These are phyloP conservation scores for Chrysotoxum bicinctum DNA, from an alignment of 2,888 invertebrate species.

Conservation along the genomic window DNA sequence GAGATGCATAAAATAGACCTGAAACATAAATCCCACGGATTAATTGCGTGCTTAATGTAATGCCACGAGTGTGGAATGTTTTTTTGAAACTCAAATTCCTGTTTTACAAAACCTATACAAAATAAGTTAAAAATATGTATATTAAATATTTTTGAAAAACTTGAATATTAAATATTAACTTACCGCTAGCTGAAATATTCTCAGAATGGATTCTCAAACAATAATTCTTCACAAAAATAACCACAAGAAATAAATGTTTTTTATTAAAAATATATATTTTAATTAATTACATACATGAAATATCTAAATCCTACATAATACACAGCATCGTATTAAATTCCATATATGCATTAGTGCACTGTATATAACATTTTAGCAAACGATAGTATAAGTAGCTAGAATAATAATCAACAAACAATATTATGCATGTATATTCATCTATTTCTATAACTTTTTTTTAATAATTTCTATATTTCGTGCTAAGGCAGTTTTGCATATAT, in stretches of 20 bases:
- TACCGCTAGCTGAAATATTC: not conserved
- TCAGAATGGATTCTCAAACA: not conserved
- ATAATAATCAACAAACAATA: conserved; percentile 40
- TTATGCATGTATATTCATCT: conserved; percentile 1
- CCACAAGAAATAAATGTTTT: conserved; percentile 59
- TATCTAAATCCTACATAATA: conserved; percentile 33
- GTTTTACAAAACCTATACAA: too few species aligned
- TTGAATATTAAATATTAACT: not conserved
- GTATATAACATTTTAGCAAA: conserved; percentile 48
- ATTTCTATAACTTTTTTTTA: not conserved
- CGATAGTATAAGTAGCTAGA: conserved; percentile 29
- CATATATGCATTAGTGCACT: conserved; percentile 41
- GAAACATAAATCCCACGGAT: too few species aligned
- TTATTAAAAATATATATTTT: conserved; percentile 68
- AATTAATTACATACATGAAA: conserved; percentile 51
- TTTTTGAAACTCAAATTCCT: too few species aligned
- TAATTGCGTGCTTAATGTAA: too few species aligned
- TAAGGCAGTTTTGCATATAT: conserved; percentile 71
- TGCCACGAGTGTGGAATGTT: too few species aligned
- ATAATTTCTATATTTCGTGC: conserved; percentile 54
- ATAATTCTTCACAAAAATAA: conserved; percentile 42
- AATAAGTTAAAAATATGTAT: too few species aligned
- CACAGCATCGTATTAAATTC: conserved; percentile 46
- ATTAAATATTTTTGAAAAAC: too few species aligned
- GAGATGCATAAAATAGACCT: too few species aligned